A percentile compares a stretch with the other conserved stretches of the same genome.
These are phyloP conservation scores for Rousettus madagascariensis DNA, from an alignment of 2,797 vertebrate genomes.

Conservation along the genomic window DNA sequence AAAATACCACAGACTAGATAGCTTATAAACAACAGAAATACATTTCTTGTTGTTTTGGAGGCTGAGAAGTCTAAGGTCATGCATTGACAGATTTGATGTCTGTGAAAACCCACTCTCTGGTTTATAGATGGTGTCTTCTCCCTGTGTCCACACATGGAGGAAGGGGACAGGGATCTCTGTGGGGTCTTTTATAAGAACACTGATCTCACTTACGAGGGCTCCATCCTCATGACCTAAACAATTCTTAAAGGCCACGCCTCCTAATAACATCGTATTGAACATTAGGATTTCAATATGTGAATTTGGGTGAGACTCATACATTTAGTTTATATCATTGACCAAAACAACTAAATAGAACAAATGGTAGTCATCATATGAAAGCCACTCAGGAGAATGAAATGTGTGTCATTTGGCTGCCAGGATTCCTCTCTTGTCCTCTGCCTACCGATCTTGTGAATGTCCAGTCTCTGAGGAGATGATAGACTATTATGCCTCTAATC, in stretches of 20 bases:
- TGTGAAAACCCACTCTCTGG: not conserved
- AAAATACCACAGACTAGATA: not conserved
- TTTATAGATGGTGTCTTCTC: not conserved
- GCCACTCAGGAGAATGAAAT: rapidly evolving
- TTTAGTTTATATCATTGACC: not conserved
- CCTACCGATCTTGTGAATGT: not conserved
- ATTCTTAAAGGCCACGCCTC: not conserved
- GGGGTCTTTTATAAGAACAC: not conserved
- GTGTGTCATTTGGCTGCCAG: not conserved
- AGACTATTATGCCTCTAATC: not conserved
- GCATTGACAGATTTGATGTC: no score
- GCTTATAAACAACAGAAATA: not conserved
- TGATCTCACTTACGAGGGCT: not conserved
- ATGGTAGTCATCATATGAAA: not conserved
- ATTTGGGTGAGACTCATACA: not conserved
- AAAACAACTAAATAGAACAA: not conserved
- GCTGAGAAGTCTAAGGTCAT: not conserved
- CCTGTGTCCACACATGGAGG: not conserved
- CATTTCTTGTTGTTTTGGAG: not conserved
- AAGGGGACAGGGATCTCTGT: not conserved
- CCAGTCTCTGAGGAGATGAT: not conserved
- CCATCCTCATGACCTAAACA: not conserved
- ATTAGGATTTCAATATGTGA: not conserved
- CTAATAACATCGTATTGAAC: not conserved
- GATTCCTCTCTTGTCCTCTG: not conserved